A percentile compares a stretch with the other conserved stretches of the same genome.
phyloP scores from a whole-genome alignment of 2,113 vertebrate species.

The Nasalis larvatus region DNA sequence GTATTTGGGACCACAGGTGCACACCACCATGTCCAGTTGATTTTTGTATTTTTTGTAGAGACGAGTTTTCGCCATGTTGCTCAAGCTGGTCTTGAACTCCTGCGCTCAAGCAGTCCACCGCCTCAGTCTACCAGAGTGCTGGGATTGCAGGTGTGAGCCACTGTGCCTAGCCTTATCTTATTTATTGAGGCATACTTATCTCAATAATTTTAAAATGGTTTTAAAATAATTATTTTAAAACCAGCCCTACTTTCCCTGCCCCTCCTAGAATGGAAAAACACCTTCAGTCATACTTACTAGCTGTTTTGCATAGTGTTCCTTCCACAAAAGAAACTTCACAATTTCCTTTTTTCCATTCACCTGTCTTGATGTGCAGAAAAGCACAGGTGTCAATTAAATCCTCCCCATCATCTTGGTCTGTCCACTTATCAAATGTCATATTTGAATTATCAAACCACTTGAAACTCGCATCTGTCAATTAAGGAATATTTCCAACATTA shows the following conservation, averaged over 20 bases:
- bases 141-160: too few relatives aligned
- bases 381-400: slow-evolving; percentile 87
- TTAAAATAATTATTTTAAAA: slow-evolving; percentile 15
- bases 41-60: too few relatives aligned
- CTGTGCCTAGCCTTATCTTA: not conserved
- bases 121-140: too few relatives aligned
- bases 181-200: not conserved
- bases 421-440: slow-evolving; percentile 88
- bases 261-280: not conserved
- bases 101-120: too few relatives aligned
- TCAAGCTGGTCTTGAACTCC: too few relatives aligned
- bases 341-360: slow-evolving; percentile 88
- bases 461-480: slow-evolving; percentile 85
- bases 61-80: too few relatives aligned
- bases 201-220: too few relatives aligned
- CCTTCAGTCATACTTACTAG: slow-evolving; percentile 84
- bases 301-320: slow-evolving; percentile 88
- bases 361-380: slow-evolving; percentile 85
- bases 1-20: too few relatives aligned
- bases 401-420: slow-evolving; percentile 58
- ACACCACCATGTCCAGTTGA: too few relatives aligned
- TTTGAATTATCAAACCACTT: slow-evolving; percentile 86
- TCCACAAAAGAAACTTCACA: slow-evolving; percentile 85
- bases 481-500: slow-evolving; percentile 55
- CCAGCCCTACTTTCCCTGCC: not conserved